These are phyloP conservation scores for Toxotes lorentzi DNA, from an alignment of 2,797 vertebrate genomes.

Conservation along the genomic window DNA sequence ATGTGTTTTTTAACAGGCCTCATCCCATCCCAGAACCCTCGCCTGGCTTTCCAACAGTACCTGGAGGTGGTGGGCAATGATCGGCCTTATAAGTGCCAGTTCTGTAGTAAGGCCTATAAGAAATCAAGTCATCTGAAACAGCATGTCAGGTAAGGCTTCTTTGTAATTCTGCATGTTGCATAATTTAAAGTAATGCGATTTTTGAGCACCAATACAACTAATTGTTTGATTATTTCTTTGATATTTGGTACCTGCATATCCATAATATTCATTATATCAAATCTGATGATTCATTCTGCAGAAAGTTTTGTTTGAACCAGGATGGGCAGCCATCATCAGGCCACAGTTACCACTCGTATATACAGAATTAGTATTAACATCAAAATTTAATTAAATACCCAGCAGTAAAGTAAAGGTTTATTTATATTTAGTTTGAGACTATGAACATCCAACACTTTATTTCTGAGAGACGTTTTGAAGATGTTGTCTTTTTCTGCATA, in stretches of 20 bases:
- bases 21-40: constrained; percentile 90
- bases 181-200: background rate
- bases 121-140: constrained; percentile 99
- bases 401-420: no score
- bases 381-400: no score
- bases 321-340: no score
- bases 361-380: no score
- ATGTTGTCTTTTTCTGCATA: background rate
- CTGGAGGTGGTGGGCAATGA: constrained; percentile 93
- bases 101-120: constrained; percentile 97
- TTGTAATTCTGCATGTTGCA: background rate
- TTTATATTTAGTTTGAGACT: no score
- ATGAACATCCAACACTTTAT: no score
- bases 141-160: constrained; percentile 90
- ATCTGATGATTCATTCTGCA: background rate
- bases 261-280: background rate
- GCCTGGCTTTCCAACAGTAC: constrained; percentile 93
- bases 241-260: background rate
- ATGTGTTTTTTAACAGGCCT: constrained; percentile 85
- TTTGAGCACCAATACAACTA: no score
- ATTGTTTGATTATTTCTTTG: background rate
- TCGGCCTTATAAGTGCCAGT: constrained; percentile 96
- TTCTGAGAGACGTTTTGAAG: background rate
- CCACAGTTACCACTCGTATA: no score
- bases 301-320: background rate